Evolutionary conservation across 2,113 vertebrate genomes (phyloP).

Genomic region (Megaceryle maxima): DNA sequence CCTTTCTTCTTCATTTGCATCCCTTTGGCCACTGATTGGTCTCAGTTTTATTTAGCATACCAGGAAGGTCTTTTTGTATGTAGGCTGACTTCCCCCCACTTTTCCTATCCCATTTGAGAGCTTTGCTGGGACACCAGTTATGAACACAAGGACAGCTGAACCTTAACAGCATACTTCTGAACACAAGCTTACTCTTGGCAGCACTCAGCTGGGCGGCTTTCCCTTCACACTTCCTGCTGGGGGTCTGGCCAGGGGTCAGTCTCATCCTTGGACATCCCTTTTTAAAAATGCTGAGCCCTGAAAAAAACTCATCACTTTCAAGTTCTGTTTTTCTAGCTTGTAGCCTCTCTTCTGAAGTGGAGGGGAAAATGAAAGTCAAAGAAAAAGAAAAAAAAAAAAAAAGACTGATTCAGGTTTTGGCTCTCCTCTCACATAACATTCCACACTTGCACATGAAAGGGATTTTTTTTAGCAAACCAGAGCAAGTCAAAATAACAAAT

Average conservation of each 20-base stretch:
- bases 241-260: not conserved
- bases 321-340: not conserved
- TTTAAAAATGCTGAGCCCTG: not conserved
- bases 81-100: accelerated
- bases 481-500: not conserved
- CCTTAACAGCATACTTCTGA: not conserved
- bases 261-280: not conserved
- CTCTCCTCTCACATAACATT: not conserved
- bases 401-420: not conserved
- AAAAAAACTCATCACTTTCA: not conserved
- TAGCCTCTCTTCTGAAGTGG: not conserved
- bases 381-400: not conserved
- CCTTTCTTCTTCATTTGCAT: not conserved
- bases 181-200: not conserved
- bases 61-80: not conserved
- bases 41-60: not conserved
- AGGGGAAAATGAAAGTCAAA: not conserved
- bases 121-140: not conserved
- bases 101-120: not conserved
- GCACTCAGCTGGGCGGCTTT: not conserved
- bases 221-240: not conserved
- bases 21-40: not conserved
- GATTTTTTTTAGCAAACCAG: not conserved
- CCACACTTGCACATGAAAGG: not conserved
- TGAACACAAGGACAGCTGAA: not conserved